Conservation (phyloP, 2,888 invertebrate species). For the Drosophila melanosoma region DNA sequence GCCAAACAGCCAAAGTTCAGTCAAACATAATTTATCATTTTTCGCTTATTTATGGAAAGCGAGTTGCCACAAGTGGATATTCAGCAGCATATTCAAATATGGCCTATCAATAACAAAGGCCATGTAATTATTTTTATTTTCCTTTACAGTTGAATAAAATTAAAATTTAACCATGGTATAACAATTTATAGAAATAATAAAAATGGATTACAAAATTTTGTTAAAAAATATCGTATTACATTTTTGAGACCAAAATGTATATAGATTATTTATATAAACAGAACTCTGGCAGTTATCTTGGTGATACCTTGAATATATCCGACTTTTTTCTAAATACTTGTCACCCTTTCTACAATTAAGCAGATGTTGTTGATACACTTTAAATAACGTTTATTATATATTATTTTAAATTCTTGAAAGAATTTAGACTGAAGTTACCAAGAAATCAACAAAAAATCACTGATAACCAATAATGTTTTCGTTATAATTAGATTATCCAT, state of each 20-base stretch:
- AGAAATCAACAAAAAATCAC: no score
- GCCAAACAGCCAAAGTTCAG: not conserved
- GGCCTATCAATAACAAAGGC: not conserved
- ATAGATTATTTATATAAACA: not conserved
- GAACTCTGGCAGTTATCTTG: not conserved
- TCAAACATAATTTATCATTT: constrained; percentile 2
- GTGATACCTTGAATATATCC: not conserved
- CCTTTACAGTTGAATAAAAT: constrained; percentile 2
- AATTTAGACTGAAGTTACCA: not conserved
- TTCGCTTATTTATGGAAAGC: not conserved
- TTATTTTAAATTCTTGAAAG: not conserved
- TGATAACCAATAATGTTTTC: no score
- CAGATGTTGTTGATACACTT: not conserved
- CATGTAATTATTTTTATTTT: no score
- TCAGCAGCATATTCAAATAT: not conserved
- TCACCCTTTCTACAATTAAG: not conserved
- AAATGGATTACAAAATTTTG: not conserved
- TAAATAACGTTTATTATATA: not conserved
- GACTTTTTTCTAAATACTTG: not conserved
- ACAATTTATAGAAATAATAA: not conserved
- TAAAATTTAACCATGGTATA: not conserved
- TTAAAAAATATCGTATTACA: no score
- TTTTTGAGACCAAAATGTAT: not conserved
- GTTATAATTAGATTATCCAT: no score
- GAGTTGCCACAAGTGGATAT: not conserved